phyloP scores from a whole-genome alignment of 2,888 invertebrate genomes.

The Lasius platythorax region DNA sequence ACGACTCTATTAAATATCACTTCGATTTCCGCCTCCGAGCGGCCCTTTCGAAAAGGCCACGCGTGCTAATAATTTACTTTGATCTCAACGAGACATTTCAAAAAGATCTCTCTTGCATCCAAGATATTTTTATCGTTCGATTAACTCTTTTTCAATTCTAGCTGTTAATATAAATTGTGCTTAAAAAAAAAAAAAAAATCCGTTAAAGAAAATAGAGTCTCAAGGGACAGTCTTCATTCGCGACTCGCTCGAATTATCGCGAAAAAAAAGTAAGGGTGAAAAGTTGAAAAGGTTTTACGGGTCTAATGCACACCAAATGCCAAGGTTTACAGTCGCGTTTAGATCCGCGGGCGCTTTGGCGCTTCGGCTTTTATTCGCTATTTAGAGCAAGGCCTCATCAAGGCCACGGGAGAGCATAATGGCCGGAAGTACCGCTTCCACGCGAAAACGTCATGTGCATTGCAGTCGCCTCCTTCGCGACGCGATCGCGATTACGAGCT shows the following conservation, averaged over 20 bases:
- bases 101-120: background rate
- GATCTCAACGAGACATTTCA: background rate
- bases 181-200: background rate
- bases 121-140: background rate
- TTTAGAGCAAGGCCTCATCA: constrained; percentile 54
- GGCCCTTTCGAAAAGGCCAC: constrained; percentile 18
- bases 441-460: constrained; percentile 53
- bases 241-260: constrained; percentile 9
- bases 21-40: constrained; percentile 34
- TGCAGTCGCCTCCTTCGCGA: constrained; percentile 31
- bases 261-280: constrained; percentile 7
- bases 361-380: constrained; percentile 37
- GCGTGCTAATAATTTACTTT: background rate
- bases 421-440: constrained; percentile 52
- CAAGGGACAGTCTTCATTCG: too few relatives aligned
- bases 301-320: constrained; percentile 17
- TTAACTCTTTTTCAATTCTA: background rate
- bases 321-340: constrained; percentile 41
- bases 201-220: background rate
- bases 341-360: constrained; percentile 19
- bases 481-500: constrained; percentile 11
- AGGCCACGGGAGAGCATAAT: constrained; percentile 50
- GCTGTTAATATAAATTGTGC: background rate
- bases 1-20: constrained; percentile 58
- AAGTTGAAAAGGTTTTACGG: constrained; percentile 17